phyloP scores from a whole-genome alignment of 2,888 invertebrate genomes.

The Dusona sp. region DNA sequence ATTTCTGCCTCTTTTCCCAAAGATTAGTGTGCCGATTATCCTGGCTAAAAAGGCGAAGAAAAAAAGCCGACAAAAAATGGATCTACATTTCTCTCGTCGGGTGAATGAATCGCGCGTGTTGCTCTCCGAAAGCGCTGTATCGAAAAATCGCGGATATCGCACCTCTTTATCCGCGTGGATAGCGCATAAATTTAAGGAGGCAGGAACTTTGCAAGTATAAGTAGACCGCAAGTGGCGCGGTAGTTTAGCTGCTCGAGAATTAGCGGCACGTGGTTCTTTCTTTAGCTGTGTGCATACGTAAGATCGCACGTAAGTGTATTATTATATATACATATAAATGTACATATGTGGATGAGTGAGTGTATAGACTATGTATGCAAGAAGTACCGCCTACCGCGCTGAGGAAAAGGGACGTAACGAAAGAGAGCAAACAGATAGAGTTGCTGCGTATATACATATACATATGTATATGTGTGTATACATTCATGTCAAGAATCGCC shows the following conservation, averaged over 20 bases:
- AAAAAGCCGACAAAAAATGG: not conserved
- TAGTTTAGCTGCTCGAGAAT: constrained; percentile 68
- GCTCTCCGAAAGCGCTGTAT: constrained; percentile 55
- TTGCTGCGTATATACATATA: constrained; percentile 19
- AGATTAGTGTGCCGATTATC: not conserved
- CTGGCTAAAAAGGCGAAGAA: not conserved
- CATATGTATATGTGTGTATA: not conserved
- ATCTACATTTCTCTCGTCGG: not conserved
- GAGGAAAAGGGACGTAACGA: constrained; percentile 59
- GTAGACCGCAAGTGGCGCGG: constrained; percentile 68
- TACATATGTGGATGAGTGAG: not conserved
- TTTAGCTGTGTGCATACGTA: constrained; percentile 44
- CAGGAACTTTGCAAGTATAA: constrained; percentile 69
- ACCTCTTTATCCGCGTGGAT: constrained; percentile 68
- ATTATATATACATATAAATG: not conserved
- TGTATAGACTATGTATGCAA: constrained; percentile 4
- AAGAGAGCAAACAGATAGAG: constrained; percentile 38
- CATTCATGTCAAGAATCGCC: constrained; percentile 56
- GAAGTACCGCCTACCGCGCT: constrained; percentile 56
- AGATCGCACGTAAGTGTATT: constrained; percentile 27
- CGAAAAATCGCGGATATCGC: constrained; percentile 68
- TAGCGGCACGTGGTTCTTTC: constrained; percentile 68
- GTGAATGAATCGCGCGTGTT: constrained; percentile 34
- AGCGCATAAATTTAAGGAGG: constrained; percentile 67
- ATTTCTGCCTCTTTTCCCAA: not conserved